Evolutionary conservation across 2,888 invertebrate genomes (phyloP), one percentile per base, ranked within the genome.

Genomic region (Tenthredo notha): DNA sequence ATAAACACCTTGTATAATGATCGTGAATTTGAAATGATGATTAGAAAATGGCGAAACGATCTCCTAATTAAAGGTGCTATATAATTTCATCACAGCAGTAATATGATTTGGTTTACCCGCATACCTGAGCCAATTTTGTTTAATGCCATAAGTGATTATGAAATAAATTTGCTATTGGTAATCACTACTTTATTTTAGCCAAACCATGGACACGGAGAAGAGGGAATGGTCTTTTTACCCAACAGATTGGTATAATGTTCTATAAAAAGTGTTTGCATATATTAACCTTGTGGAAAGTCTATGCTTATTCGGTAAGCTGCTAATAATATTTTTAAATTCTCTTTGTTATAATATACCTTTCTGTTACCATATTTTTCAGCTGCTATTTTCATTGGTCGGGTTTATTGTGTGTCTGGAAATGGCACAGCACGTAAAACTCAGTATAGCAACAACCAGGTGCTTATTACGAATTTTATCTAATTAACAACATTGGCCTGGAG

Each of bases 261-360:
- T 88, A 85, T 15, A 88, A 88, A 75, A 89, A 88, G 85, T 65
- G 78, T n/a, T 29, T 88, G 12, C 89, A 89, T 43, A 67, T 88
- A 9, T n/a, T 25, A 12, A 86, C 87, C 5, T 83, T 85, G 2
- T 87, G 88, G 88, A 88, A 86, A 18, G 77, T 87, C 0, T 88
- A 89, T 15, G 47, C 75, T 9, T 88, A 87, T 82, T 88, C 87
- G 0, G 88, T 88, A 84, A 86, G 84, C 70, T 82, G 10, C 25
- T 25, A 15, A 10, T 12, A 50, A 29, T 15, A 37, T 18, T 54
- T 50, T 33, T 2, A 4, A 74, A 50, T 54, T 15, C 15, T 47
- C 29, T 43, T 9, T 1, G 25, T 2, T 15, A 33, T 10, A 40
- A 61, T 58, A 40, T 18, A 15, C 3, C 33, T 21, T 83, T 25